phyloP scores from a whole-genome alignment of 2,888 invertebrate genomes.

The Autographa gamma region DNA sequence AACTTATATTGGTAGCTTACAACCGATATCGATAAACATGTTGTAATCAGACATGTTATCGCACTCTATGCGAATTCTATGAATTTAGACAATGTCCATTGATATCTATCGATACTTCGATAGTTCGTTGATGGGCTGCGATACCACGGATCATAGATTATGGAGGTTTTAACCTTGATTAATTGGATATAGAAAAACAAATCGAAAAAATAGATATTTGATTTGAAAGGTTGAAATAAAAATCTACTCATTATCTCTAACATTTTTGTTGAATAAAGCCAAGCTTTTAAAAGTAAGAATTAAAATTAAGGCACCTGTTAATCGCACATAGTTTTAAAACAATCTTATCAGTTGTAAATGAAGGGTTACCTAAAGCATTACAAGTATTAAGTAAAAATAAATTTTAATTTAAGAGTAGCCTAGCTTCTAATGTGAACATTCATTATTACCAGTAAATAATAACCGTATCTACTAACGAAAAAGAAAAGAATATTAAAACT shows the following conservation, averaged over 20 bases:
- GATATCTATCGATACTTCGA: constrained; percentile 10
- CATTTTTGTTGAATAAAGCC: no score
- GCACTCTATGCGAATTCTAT: constrained; percentile 19
- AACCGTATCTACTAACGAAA: no score
- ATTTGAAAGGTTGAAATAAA: background rate
- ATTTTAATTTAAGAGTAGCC: no score
- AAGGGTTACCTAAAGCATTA: no score
- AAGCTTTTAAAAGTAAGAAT: no score
- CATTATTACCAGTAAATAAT: no score
- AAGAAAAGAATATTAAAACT: background rate
- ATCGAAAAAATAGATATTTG: background rate
- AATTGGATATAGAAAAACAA: background rate
- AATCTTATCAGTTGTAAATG: no score
- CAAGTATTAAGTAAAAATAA: no score
- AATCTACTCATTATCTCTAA: no score
- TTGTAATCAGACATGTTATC: constrained; percentile 20
- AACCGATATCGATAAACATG: constrained; percentile 13
- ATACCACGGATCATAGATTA: background rate
- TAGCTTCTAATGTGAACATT: no score
- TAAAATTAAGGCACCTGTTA: no score
- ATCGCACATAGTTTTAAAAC: no score
- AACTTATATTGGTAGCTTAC: constrained; percentile 14
- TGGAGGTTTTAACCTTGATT: background rate
- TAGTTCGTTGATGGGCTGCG: constrained; percentile 7
- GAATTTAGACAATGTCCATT: constrained; percentile 13